Evolutionary conservation across 1,140 invertebrate species (phyloP), one percentile per base, ranked within the genome.

Genomic region (Diuraphis noxia): DNA sequence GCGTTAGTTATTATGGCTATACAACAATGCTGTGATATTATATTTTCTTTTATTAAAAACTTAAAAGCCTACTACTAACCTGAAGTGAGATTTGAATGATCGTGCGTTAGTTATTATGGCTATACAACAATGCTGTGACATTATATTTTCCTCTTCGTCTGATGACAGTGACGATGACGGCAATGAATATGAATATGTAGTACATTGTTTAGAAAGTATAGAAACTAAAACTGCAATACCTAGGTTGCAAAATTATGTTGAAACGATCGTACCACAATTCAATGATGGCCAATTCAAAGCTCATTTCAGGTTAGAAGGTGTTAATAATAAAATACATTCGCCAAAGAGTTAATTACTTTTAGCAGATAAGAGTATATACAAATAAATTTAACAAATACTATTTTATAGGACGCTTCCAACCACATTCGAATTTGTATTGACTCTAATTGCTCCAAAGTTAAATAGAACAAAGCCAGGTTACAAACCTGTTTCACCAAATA

Each of bases 111-210:
- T 77, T 77, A 25, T 77, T 34, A 30, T 77, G 72, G n/a, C 34
- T 77, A 30, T 77, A 77, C 10, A 77, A 77, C 34, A 77, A 81
- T 81, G 34, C 19, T 81, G 77, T 81, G 77, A 38, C 1, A 81
- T 81, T n/a, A 40, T 81, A 81, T 77, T 77, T 77, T 77, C 72
- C 72, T 77, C 72, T 77, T 77, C 72, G n/a, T 77, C 72, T n/a
- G 72, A 77, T 77, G n/a, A 77, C 30, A 77, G 72, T 34, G 72
- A 77, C 17, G 72, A 77, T 77, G 72, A 77, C n/a, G 13, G n/a
- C 72, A 77, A 77, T 77, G 72, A 77, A 77, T 77, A 77, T 77
- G 72, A 77, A 77, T 34, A 34, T 34, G 72, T 34, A 19, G n/a
- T 34, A 77, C 72, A 77, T 49, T 49, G n/a, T 77, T 34, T 77